These are phyloP conservation scores for Trachythela sp. DNA, from an alignment of 64 coral and sea anemone species.

Conservation along the genomic window DNA sequence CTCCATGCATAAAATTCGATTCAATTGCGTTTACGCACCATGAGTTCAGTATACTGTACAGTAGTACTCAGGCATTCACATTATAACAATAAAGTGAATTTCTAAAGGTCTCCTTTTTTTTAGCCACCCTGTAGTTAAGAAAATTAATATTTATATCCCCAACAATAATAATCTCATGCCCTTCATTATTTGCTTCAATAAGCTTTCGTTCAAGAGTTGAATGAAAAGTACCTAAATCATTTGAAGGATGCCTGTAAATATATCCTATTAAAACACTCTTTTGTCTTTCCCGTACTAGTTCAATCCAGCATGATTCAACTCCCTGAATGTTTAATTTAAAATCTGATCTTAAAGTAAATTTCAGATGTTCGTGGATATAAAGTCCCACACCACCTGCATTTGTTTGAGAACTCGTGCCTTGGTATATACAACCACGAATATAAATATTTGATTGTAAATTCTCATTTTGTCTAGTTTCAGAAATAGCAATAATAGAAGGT, in stretches of 20 bases:
- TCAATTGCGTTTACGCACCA: too few species aligned
- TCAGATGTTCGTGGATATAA: slow-evolving; percentile 46
- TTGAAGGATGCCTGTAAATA: slow-evolving; percentile 40
- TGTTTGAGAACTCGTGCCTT: slow-evolving; percentile 36
- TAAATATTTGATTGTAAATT: slow-evolving; percentile 37
- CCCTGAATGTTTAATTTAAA: slow-evolving; percentile 26
- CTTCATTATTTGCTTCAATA: neutral
- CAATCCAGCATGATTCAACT: slow-evolving; percentile 64
- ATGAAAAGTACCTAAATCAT: slow-evolving; percentile 9
- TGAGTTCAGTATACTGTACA: too few species aligned
- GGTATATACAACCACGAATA: slow-evolving; percentile 36
- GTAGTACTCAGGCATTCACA: too few species aligned
- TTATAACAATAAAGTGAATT: too few species aligned
- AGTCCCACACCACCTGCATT: slow-evolving; percentile 45
- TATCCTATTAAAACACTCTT: slow-evolving; percentile 57
- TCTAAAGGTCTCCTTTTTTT: too few species aligned
- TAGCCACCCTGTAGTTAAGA: slow-evolving; percentile 38
- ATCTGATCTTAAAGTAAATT: slow-evolving; percentile 50
- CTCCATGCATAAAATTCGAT: too few species aligned
- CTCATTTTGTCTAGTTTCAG: slow-evolving; percentile 54
- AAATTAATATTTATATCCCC: slow-evolving; percentile 52
- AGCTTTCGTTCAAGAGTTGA: neutral
- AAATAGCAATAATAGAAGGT: slow-evolving; percentile 57
- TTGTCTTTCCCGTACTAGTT: slow-evolving; percentile 33
- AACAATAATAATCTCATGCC: neutral